Evolutionary conservation across 2,888 invertebrate genomes (phyloP).

Genomic region (Dione juno): DNA sequence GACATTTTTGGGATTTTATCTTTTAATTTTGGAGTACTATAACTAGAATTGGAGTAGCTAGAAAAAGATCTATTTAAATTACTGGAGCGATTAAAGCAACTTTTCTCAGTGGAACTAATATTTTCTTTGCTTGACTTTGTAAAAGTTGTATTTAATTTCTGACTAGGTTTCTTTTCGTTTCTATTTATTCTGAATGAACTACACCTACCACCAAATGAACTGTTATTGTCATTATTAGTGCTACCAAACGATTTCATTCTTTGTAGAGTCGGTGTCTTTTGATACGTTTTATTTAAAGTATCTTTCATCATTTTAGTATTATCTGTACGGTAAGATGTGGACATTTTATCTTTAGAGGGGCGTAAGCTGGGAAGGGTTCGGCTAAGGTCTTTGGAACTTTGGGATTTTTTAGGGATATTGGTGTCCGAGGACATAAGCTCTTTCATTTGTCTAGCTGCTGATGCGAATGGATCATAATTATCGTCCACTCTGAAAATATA

Average conservation of each 20-base stretch:
- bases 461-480: slow-evolving; percentile 89
- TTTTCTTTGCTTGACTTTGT: slow-evolving; percentile 81
- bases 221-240: slow-evolving; percentile 68
- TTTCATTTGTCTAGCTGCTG: slow-evolving; percentile 91
- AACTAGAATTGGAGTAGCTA: slow-evolving; percentile 72
- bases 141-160: slow-evolving; percentile 75
- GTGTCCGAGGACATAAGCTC: slow-evolving; percentile 89
- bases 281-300: slow-evolving; percentile 79
- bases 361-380: slow-evolving; percentile 76
- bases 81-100: slow-evolving; percentile 69
- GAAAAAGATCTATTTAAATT: slow-evolving; percentile 76
- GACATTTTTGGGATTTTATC: slow-evolving; percentile 80
- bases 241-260: slow-evolving; percentile 81
- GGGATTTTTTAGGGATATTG: slow-evolving; percentile 74
- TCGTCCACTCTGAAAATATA: slow-evolving; percentile 76
- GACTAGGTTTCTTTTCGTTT: slow-evolving; percentile 75
- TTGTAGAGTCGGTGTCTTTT: slow-evolving; percentile 78
- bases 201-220: slow-evolving; percentile 70
- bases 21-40: slow-evolving; percentile 76
- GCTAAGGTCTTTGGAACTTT: slow-evolving; percentile 71
- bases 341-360: slow-evolving; percentile 68
- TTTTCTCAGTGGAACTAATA: slow-evolving; percentile 68
- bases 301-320: slow-evolving; percentile 79
- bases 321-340: slow-evolving; percentile 62
- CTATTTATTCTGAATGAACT: slow-evolving; percentile 77